These are phyloP conservation scores for Apeltes quadracus DNA, from an alignment of 2,113 vertebrate genomes.

Conservation along the genomic window DNA sequence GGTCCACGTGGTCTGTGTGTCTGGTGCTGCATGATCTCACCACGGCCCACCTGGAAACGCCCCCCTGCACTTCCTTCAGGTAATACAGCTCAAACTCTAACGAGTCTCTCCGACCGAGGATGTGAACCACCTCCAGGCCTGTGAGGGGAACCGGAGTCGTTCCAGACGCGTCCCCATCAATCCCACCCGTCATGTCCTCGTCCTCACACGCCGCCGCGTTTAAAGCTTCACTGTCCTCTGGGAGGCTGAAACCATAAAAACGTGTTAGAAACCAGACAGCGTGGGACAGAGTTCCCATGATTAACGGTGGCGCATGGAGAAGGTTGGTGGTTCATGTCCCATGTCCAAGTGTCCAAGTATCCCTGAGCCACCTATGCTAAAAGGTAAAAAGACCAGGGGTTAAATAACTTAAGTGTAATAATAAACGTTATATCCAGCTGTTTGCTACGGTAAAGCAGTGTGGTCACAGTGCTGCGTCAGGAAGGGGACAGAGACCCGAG, in stretches of 20 bases:
- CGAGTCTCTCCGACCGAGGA: constrained; percentile 48
- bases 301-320: too few species aligned
- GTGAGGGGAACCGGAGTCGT: constrained; percentile 40
- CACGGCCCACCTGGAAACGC: constrained; percentile 58
- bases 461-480: too few species aligned
- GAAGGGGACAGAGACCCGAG: too few species aligned
- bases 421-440: too few species aligned
- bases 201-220: constrained; percentile 10
- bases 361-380: too few species aligned
- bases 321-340: too few species aligned
- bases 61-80: constrained; percentile 57
- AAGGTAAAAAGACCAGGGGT: too few species aligned
- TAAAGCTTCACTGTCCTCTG: constrained; percentile 14
- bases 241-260: constrained; percentile 50
- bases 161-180: constrained; percentile 4
- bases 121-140: constrained; percentile 57
- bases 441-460: too few species aligned
- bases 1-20: neutral
- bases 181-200: constrained; percentile 20
- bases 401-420: too few species aligned
- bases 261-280: neutral
- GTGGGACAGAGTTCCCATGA: too few species aligned
- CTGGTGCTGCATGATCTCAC: neutral
- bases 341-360: too few species aligned
- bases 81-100: constrained; percentile 52